Evolutionary conservation across 2,797 vertebrate species (phyloP), one percentile per base, ranked within the genome.

Genomic region (Lerista edwardsae): DNA sequence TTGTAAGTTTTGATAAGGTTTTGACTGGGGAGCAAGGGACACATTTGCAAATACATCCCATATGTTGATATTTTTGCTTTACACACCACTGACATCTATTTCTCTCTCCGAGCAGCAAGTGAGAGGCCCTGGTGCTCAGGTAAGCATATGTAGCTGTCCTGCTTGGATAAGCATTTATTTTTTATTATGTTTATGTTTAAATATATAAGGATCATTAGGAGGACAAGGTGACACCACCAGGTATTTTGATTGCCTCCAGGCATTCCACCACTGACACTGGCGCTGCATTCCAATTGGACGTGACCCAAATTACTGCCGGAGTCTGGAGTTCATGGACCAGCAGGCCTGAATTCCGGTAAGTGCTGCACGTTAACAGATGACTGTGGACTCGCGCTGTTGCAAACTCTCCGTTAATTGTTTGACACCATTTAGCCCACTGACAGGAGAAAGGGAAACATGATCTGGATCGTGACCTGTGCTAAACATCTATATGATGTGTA

Each of bases 111-210:
- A 57, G 61, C 91, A 89, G 81, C 83, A 90, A 91, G 90, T 93
- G 91, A 87, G 87, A 93, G 89, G 91, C 92, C 88, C 92, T 89
- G 89, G 29, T 25, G 85, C 64, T 84, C 91, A 92, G 90, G 89
- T 94, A 95, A 95, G 94, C 94, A 94, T 95, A 95, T 94, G 95
- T 93, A 93, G 87, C 82, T 75, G 92, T 94, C 91, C 91, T 95
- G 94, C 93, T 95, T 94, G 92, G 94, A 92, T 94, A 94, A 95
- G 92, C 93, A 94, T 89, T 93, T 92, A 91, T 87, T 94, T 95
- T 76, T 95, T 91, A 95, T 95, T 92, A 83, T 94, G 93, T 94
- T 93, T 94, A 90, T 92, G 89, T 95, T 86, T 95, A 91, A 94
- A 94, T 93, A 94, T 88, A 90, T 92, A 91, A 93, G 93, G 94